phyloP scores from a whole-genome alignment of 37 sponge, comb jelly and placozoan species.

The Spongilla lacustris region DNA sequence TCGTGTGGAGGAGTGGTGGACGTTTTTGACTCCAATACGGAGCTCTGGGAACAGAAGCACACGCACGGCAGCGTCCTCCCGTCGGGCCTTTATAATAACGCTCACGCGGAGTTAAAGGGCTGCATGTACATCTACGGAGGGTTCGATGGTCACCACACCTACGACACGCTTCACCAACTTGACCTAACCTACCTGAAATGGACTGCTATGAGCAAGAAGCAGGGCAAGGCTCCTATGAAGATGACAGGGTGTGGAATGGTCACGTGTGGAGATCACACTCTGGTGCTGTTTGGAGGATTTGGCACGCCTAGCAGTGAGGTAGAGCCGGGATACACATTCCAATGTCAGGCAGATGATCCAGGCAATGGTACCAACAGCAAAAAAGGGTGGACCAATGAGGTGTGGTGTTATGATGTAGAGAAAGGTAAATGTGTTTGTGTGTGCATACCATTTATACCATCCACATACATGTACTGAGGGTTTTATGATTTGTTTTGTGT shows the following conservation, averaged over 20 bases:
- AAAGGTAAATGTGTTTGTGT: constrained; percentile 22
- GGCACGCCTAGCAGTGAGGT: constrained; percentile 15
- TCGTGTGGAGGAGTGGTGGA: constrained; percentile 22
- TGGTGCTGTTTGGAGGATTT: constrained; percentile 62
- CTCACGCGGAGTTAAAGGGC: constrained; percentile 22
- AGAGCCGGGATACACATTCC: not conserved
- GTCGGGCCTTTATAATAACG: constrained; percentile 50
- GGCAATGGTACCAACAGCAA: not conserved
- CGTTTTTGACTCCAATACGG: constrained; percentile 32
- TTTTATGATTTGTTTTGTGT: no score
- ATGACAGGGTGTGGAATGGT: constrained; percentile 71
- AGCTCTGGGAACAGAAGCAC: constrained; percentile 38
- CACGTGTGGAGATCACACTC: constrained; percentile 19
- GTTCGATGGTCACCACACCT: constrained; percentile 40
- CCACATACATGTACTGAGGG: no score
- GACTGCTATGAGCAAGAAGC: not conserved
- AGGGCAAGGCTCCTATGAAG: constrained; percentile 27
- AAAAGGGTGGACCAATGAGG: constrained; percentile 66
- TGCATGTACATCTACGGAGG: constrained; percentile 54
- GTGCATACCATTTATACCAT: not conserved
- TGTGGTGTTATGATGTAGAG: constrained; percentile 29
- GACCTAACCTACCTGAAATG: constrained; percentile 29
- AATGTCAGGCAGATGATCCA: not conserved
- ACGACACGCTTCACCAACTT: constrained; percentile 47
- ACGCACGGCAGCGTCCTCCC: constrained; percentile 25